Base-by-base conservation (phyloP, 2,888 invertebrate species). In the Myathropa florea region DNA sequence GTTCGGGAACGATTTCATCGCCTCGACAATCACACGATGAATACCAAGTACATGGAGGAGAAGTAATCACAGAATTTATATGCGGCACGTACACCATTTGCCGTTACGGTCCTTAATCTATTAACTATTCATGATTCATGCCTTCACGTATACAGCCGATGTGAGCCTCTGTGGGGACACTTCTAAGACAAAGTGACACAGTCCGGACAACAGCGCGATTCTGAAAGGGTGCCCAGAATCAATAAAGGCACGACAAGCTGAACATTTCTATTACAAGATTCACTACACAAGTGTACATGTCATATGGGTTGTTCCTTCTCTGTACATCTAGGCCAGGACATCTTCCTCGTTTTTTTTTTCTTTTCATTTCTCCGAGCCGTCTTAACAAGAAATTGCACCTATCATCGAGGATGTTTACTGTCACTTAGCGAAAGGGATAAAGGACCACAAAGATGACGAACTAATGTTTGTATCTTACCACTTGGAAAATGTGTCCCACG, bases 121-220 rank as follows among this genome's bases (percentile, higher is more conserved):
- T 78, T 71, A 78, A 78, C 78, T 59, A 77, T 68, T 78, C 57
- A 78, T 71, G 71, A 55, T 23, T 64, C 61, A 77, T 68, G 36
- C 68, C 55, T 55, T 18, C 61, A 39, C 18, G 36, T 63, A 68
- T 30, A 57, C 57, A 53, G 21, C 64, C 9, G 6, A 33, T 28
- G 57, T 57, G 59, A 77, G 61, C 59, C 70, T 71, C 36, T 57
- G 57, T 10, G 57, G 57, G 18, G 78, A 46, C 60, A 63, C 39
- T 67, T 68, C 63, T 26, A 60, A 73, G 61, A 78, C 61, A 70
- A 63, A 57, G 39, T n/a, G 23, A 26, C 59, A 68, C 24, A 26
- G 30, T 36, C 60, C 28, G 55, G 60, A 65, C 70, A 84, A 75
- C 65, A 53, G 75, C 75, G n/a, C 2, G 46, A 46, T 75, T 80